A percentile compares a stretch with the other conserved stretches of the same genome.
phyloP scores from a whole-genome alignment of 2,113 vertebrate genomes.

The Pao palembangensis region DNA sequence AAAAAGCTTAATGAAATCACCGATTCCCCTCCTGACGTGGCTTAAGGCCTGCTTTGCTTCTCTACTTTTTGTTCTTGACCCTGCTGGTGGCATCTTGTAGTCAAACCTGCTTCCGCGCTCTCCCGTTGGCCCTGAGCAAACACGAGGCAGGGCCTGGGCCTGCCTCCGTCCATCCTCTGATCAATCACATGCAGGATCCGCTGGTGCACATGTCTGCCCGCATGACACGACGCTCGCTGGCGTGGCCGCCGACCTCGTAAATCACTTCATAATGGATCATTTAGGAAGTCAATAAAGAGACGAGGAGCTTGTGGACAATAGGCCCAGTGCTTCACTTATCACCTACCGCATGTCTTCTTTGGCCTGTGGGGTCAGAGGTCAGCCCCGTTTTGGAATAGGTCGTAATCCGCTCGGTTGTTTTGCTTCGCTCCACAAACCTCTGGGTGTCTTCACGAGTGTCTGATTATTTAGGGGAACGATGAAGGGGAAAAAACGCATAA shows the following conservation, averaged over 20 bases:
- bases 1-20: too few species aligned
- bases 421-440: constrained; percentile 3
- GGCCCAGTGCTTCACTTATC: constrained; percentile 57
- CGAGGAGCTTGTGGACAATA: constrained; percentile 52
- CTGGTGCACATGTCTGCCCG: constrained; percentile 55
- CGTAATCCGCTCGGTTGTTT: constrained; percentile 29
- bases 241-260: constrained; percentile 57
- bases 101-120: constrained; percentile 69
- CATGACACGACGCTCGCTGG: constrained; percentile 24
- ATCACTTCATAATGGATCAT: constrained; percentile 77
- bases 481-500: constrained; percentile 1
- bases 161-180: constrained; percentile 70
- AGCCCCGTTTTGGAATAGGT: constrained; percentile 42
- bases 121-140: constrained; percentile 67
- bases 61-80: constrained; percentile 64
- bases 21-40: too few species aligned
- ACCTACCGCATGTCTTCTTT: constrained; percentile 58
- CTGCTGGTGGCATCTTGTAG: constrained; percentile 59
- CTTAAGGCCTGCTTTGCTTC: not conserved
- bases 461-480: constrained; percentile 35
- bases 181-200: constrained; percentile 61
- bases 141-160: constrained; percentile 53
- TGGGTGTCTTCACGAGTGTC: not conserved
- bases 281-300: constrained; percentile 79
- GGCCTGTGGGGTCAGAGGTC: constrained; percentile 60